Evolutionary conservation across 2,113 vertebrate genomes (phyloP).

Genomic region (Ceuthmochares aereus): DNA sequence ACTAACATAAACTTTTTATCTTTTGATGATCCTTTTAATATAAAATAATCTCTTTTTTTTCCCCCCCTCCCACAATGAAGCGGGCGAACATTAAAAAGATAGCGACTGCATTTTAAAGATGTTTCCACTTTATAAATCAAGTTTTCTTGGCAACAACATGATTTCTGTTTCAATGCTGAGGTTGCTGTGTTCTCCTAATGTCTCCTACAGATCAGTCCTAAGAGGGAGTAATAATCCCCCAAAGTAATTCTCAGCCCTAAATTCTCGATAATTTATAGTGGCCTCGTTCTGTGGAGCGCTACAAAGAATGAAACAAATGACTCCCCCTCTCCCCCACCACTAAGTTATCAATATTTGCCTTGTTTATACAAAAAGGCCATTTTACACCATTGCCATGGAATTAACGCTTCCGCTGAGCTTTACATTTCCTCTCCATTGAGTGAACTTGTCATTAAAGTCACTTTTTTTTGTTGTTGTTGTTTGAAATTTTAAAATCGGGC

Average conservation of each 20-base stretch:
- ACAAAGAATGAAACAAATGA: slow-evolving; percentile 42
- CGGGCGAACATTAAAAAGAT: slow-evolving; percentile 68
- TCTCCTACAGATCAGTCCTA: slow-evolving; percentile 66
- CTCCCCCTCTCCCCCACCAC: neutral
- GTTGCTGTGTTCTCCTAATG: slow-evolving; percentile 55
- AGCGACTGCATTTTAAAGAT: slow-evolving; percentile 81
- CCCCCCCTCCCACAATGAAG: slow-evolving; percentile 70
- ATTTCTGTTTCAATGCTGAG: slow-evolving; percentile 50
- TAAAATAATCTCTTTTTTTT: slow-evolving; percentile 51
- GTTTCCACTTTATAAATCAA: slow-evolving; percentile 87
- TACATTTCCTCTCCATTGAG: slow-evolving; percentile 50
- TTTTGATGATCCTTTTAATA: slow-evolving; percentile 72
- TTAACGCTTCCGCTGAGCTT: slow-evolving; percentile 56
- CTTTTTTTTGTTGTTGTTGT: neutral
- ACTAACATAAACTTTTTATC: slow-evolving; percentile 68
- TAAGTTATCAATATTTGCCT: slow-evolving; percentile 48
- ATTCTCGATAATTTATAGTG: slow-evolving; percentile 72
- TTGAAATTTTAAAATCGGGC: slow-evolving; percentile 39
- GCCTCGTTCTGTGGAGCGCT: slow-evolving; percentile 28
- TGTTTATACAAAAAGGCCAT: slow-evolving; percentile 42
- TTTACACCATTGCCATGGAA: slow-evolving; percentile 56
- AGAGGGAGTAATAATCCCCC: slow-evolving; percentile 69
- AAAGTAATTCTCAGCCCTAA: slow-evolving; percentile 65
- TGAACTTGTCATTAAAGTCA: slow-evolving; percentile 56
- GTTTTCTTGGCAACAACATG: slow-evolving; percentile 74